Percentiles rank a stretch among this genome's conserved stretches.
These are phyloP conservation scores for Laterallus jamaicensis DNA, from an alignment of 2,113 vertebrate genomes.

Conservation along the genomic window DNA sequence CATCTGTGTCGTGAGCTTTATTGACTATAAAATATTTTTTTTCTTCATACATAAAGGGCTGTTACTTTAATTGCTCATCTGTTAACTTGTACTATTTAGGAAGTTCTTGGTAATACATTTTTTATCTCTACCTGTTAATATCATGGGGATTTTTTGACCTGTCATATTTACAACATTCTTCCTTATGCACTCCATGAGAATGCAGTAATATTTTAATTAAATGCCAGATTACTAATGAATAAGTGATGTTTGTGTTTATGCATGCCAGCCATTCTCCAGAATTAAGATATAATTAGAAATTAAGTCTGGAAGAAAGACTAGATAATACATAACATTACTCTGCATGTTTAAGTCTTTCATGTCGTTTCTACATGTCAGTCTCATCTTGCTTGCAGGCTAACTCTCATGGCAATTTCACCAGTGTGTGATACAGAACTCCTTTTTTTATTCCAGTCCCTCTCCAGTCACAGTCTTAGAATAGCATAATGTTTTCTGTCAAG, in stretches of 20 bases:
- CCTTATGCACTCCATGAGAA: not conserved
- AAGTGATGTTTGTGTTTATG: conserved; percentile 44
- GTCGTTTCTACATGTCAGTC: not conserved
- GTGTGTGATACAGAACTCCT: not conserved
- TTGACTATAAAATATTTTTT: not conserved
- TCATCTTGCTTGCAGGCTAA: not conserved
- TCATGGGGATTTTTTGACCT: not conserved
- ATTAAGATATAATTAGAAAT: conserved; percentile 61
- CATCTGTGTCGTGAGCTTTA: not conserved
- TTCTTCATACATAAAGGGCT: not conserved
- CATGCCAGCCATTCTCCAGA: not conserved
- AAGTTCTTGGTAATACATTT: not conserved
- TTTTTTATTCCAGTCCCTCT: not conserved
- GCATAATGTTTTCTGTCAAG: not conserved
- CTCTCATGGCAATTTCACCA: not conserved
- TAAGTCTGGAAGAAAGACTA: conserved; percentile 12
- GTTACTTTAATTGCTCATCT: not conserved
- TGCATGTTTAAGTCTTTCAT: conserved; percentile 39
- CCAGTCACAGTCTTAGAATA: not conserved
- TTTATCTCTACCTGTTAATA: conserved; percentile 1
- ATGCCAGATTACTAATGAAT: conserved; percentile 44
- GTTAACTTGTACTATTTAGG: not conserved
- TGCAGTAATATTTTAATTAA: conserved; percentile 53
- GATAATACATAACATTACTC: not conserved
- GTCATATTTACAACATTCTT: conserved; percentile 7